phyloP scores from a whole-genome alignment of 2,797 vertebrate species.

The Garrulus glandarius region DNA sequence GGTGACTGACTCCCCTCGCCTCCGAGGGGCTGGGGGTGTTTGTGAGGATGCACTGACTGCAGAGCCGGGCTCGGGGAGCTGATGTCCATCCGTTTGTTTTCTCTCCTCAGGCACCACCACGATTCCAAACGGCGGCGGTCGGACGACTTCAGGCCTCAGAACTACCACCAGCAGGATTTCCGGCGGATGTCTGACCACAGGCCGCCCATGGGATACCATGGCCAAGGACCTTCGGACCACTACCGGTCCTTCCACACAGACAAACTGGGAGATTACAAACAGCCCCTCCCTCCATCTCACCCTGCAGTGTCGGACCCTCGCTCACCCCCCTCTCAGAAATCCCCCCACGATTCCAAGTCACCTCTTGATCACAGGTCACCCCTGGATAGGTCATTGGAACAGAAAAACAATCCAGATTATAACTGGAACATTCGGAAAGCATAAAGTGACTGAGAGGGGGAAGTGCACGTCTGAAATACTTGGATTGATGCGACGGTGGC shows the following conservation, averaged over 20 bases:
- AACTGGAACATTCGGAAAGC: conserved; percentile 93
- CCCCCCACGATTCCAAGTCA: conserved; percentile 87
- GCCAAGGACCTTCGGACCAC: conserved; percentile 87
- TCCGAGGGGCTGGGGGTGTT: not conserved
- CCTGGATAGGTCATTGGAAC: conserved; percentile 85
- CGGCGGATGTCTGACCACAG: conserved; percentile 91
- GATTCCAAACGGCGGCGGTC: conserved; percentile 90
- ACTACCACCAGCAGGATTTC: conserved; percentile 92
- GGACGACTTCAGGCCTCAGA: conserved; percentile 87
- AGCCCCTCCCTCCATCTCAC: conserved; percentile 76
- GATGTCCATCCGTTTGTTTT: not conserved
- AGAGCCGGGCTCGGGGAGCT: rapidly evolving
- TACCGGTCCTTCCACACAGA: conserved; percentile 91
- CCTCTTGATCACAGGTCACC: conserved; percentile 84
- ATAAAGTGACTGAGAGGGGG: conserved; percentile 53
- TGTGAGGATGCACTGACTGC: rapidly evolving
- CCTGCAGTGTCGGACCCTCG: conserved; percentile 85
- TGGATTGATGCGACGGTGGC: conserved; percentile 21
- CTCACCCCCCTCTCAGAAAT: conserved; percentile 91
- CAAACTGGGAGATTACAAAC: conserved; percentile 83
- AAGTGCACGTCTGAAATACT: conserved; percentile 9
- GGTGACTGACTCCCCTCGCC: conserved; percentile 62
- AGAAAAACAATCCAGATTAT: conserved; percentile 86
- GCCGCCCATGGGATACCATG: conserved; percentile 78
- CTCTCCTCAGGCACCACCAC: conserved; percentile 82